Conservation (phyloP, 1,140 invertebrate species). For the Lethocerus indicus region DNA sequence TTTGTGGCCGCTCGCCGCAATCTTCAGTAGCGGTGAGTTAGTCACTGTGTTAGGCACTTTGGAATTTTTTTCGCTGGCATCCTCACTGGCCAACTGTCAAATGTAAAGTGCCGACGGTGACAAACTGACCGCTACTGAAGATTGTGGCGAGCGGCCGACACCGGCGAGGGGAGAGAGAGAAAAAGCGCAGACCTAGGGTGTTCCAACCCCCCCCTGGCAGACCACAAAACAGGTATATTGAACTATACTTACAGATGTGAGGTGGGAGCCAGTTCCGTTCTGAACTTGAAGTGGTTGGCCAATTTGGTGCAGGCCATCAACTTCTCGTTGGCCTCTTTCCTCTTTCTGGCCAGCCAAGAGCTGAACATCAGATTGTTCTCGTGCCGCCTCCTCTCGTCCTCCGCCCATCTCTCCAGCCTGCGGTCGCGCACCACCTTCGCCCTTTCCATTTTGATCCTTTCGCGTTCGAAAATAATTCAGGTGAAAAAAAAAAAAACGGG, state of each 20-base stretch:
- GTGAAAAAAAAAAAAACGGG: background rate
- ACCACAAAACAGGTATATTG: background rate
- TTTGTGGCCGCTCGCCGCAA: too few relatives aligned
- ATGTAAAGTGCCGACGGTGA: too few relatives aligned
- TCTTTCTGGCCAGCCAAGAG: constrained; percentile 17
- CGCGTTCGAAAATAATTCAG: background rate
- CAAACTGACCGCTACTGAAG: too few relatives aligned
- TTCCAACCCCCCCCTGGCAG: too few relatives aligned
- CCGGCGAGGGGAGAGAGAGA: too few relatives aligned
- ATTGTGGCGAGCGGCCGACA: too few relatives aligned
- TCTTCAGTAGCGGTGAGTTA: too few relatives aligned
- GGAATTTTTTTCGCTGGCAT: too few relatives aligned
- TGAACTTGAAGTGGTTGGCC: constrained; percentile 6
- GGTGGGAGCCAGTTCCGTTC: constrained; percentile 12
- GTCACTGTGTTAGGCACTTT: too few relatives aligned
- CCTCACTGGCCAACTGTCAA: too few relatives aligned
- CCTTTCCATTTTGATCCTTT: constrained; percentile 12
- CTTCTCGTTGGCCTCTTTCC: constrained; percentile 12
- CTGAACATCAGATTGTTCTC: constrained; percentile 18
- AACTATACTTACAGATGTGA: constrained; percentile 13
- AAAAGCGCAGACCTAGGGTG: too few relatives aligned
- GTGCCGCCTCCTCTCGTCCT: constrained; percentile 14
- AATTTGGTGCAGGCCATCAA: constrained; percentile 12
- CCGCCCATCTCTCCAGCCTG: constrained; percentile 9
- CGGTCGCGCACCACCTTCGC: constrained; percentile 3